Percentiles rank a stretch among this genome's conserved stretches.
Evolutionary conservation across 2,113 vertebrate genomes (phyloP).

Genomic region (Dipodomys merriami): DNA sequence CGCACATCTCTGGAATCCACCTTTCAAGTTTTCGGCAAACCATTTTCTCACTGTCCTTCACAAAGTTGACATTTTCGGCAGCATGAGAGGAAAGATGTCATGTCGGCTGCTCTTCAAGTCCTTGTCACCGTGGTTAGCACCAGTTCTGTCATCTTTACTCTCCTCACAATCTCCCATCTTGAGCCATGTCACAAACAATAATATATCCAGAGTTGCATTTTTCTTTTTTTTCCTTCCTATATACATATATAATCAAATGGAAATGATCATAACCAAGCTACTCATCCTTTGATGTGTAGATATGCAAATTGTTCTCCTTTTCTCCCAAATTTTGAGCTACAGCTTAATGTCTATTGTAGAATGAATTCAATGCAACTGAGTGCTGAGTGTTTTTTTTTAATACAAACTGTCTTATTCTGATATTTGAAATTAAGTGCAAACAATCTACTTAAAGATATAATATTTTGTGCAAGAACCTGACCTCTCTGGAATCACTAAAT

Average conservation of each 20-base stretch:
- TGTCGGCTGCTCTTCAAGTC: constrained; percentile 93
- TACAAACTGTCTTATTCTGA: constrained; percentile 70
- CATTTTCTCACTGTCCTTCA: constrained; percentile 93
- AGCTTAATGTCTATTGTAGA: constrained; percentile 77
- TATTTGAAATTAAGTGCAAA: constrained; percentile 78
- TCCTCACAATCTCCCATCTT: constrained; percentile 90
- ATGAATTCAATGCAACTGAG: constrained; percentile 17
- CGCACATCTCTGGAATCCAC: constrained; percentile 86
- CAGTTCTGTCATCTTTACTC: constrained; percentile 93
- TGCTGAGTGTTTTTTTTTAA: neutral
- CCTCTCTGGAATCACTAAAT: neutral
- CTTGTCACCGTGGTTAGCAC: constrained; percentile 92
- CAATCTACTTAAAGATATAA: neutral
- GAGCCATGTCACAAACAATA: constrained; percentile 95
- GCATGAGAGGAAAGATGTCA: constrained; percentile 90
- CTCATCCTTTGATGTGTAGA: constrained; percentile 77
- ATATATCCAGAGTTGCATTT: constrained; percentile 82
- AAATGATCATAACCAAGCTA: constrained; percentile 83
- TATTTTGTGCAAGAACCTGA: neutral
- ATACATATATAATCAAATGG: constrained; percentile 70
- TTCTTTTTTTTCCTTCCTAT: neutral
- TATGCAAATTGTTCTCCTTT: constrained; percentile 82
- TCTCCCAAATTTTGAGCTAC: constrained; percentile 80
- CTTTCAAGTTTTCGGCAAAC: constrained; percentile 91
- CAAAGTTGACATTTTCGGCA: constrained; percentile 91